A percentile compares a stretch with the other conserved stretches of the same genome.
phyloP scores from a whole-genome alignment of 2,888 invertebrate species.

The Drosophila paramelanica region DNA sequence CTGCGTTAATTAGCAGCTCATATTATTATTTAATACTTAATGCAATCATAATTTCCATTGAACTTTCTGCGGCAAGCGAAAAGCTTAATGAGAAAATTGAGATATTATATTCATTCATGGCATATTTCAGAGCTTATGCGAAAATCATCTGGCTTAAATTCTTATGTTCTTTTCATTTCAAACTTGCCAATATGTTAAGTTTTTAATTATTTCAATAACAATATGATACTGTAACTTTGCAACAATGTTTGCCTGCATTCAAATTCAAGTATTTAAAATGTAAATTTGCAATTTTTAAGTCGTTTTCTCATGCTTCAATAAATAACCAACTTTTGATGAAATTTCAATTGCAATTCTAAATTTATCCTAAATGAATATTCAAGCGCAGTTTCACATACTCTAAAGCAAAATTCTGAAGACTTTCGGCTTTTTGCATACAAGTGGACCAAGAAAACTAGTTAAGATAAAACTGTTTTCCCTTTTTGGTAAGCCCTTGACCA shows the following conservation, averaged over 20 bases:
- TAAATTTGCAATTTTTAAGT: not conserved
- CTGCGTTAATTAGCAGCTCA: conserved; percentile 31
- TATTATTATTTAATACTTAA: conserved; percentile 38
- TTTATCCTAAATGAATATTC: not conserved
- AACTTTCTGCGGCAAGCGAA: conserved; percentile 1
- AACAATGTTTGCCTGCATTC: not conserved
- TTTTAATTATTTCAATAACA: too few species aligned
- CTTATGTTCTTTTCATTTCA: not conserved
- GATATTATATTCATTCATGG: conserved; percentile 4
- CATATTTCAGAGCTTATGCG: conserved; percentile 10
- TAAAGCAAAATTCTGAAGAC: not conserved
- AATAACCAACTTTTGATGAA: not conserved
- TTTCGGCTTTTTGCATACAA: conserved; percentile 9
- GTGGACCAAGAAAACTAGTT: conserved; percentile 26
- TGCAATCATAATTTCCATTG: conserved; percentile 32
- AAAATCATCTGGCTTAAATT: not conserved
- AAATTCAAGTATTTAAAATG: not conserved
- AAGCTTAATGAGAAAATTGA: conserved; percentile 11
- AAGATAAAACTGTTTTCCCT: conserved; percentile 42
- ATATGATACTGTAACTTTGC: too few species aligned
- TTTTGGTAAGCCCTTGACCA: conserved; percentile 5
- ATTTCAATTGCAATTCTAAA: not conserved
- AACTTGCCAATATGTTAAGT: too few species aligned
- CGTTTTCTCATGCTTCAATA: not conserved
- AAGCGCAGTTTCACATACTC: not conserved